A percentile compares a stretch with the other conserved stretches of the same genome.
Evolutionary conservation across 2,113 vertebrate genomes (phyloP).

Genomic region (Hemiscyllium ocellatum): DNA sequence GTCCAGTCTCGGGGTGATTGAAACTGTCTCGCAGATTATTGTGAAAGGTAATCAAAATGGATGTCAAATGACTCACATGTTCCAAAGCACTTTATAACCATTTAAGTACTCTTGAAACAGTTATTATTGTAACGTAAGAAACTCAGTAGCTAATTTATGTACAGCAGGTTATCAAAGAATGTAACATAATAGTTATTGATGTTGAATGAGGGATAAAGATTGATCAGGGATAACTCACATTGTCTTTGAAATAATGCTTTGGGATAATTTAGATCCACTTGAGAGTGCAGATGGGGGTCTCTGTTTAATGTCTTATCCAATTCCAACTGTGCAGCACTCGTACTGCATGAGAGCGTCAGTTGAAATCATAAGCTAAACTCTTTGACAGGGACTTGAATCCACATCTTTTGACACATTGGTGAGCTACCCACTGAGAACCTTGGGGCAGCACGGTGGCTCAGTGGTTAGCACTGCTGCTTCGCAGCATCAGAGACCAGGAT

Average conservation of each 20-base stretch:
- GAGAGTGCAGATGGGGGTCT: not conserved
- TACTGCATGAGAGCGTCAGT: not conserved
- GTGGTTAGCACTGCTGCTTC: too few relatives aligned
- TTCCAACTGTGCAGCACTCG: too few relatives aligned
- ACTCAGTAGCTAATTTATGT: not conserved
- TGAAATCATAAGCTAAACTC: not conserved
- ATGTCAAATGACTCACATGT: not conserved
- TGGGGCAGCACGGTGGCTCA: too few relatives aligned
- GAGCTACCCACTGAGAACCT: not conserved
- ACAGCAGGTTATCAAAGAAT: not conserved
- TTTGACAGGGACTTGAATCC: not conserved
- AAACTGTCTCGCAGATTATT: slow-evolving; percentile 90
- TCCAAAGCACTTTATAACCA: not conserved
- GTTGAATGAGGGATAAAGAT: not conserved
- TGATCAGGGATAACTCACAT: not conserved
- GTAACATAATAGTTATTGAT: not conserved
- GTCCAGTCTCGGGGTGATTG: slow-evolving; percentile 96
- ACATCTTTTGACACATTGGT: not conserved
- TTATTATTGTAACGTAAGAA: not conserved
- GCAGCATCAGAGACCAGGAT: too few relatives aligned
- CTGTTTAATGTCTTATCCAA: not conserved
- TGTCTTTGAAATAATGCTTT: not conserved
- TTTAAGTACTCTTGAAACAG: not conserved
- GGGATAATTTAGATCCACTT: not conserved
- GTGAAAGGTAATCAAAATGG: slow-evolving; percentile 85